Evolutionary conservation across 2,797 vertebrate genomes (phyloP), one percentile per base, ranked within the genome.

Genomic region (Halcyon badia): DNA sequence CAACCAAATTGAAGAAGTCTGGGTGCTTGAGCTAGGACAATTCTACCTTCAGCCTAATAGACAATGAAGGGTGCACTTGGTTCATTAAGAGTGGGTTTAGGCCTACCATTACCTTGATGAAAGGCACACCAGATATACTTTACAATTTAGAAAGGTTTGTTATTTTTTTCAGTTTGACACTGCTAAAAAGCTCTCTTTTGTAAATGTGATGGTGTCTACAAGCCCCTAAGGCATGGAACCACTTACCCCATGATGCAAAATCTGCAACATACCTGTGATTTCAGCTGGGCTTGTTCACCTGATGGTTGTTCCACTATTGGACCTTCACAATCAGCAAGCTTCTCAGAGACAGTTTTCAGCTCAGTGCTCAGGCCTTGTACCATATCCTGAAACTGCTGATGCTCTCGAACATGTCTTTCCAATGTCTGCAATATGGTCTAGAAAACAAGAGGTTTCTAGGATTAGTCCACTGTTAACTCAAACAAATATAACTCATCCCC

Each of bases 341-440:
- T 92, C 94, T 97, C 83, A 37, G 97, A 95, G 49, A 97, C 25
- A 54, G 13, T 60, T 66, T 97, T 91, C 87, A 98, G 91, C 5
- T 95, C 79, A 51, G 83, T 66, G 57, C 91, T 96, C 51, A 98
- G 94, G 49, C 65, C 92, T 83, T 48, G 57, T 22, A 96, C 17
- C 61, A 96, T 61, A 69, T 91, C 87, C 89, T 98, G 96, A 91
- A 96, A 97, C 30, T 71, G 76, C 21, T 92, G 89, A 24, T 98
- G 96, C 42, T 97, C 98, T 61, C 97, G 92, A 87, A 94, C 96
- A 4, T 69, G 95, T 30, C 70, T 94, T 95, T 98, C 97, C 89
- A 98, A 64, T 3, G 96, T 97, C 87, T 97, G 89, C 68, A 96
- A 90, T 10, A 96, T 91, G 80, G 78, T 95, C 98, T 98, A 93